Evolutionary conservation across 2,113 vertebrate genomes (phyloP), one percentile per base, ranked within the genome.

Genomic region (Diphyllodes magnificus): DNA sequence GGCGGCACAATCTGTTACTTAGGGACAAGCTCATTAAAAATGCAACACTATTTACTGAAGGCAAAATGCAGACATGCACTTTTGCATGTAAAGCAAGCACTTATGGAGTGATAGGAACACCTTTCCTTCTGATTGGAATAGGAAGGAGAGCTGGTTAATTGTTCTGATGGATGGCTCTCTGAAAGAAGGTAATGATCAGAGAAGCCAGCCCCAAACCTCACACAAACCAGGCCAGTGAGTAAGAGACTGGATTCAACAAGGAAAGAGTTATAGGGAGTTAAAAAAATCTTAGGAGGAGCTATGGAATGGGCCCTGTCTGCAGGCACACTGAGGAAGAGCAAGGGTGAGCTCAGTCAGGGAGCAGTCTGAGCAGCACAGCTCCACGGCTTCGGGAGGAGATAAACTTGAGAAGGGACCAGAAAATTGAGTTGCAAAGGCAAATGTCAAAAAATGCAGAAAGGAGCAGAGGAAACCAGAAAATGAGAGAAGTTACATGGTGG

Each of bases 51-150:
- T 92, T 95, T 94, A 96, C 82, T 75, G 81, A 93, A 93, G 77
- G 80, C 80, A 90, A 96, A 95, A 95, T 83, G 90, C 94, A 96
- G 93, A 92, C 85, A 70, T 60, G 90, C 90, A 94, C 90, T 93
- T 95, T 49, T 92, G 88, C 80, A 40, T 93, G 90, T 90, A 93
- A 86, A 94, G 80, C 71, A 88, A 96, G 69, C 28, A 23, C 42
- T 92, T 93, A 57, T 0, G 68, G 93, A 94, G 51, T n/a, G 44
- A 75, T 28, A 88, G 72, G 68, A 88, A 60, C 86, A 93, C 92
- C 92, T 88, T 82, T 92, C 69, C 64, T 78, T 39, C 68, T 22
- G 68, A 60, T 1, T 60, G 51, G 60, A 83, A 81, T 2, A 22
- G 82, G 42, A 85, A 51, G 25, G 27, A 88, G 66, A 22, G 35